Conservation (phyloP, 2,888 invertebrate genomes). For the Eupithecia tripunctaria region DNA sequence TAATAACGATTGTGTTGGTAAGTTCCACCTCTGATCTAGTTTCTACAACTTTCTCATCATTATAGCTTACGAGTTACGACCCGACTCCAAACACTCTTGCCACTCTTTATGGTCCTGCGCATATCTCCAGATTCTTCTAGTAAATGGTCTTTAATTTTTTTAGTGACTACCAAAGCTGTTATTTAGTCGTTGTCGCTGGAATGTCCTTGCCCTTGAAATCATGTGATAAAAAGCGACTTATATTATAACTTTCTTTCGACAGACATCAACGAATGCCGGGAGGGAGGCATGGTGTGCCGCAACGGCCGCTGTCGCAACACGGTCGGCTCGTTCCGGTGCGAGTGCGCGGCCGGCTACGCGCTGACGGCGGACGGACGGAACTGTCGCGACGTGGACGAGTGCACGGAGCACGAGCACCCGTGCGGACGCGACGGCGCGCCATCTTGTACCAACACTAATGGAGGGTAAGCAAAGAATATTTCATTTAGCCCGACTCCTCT, state of each 20-base stretch:
- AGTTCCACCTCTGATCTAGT: constrained; percentile 38
- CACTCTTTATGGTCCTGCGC: too few species aligned
- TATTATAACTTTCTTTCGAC: background rate
- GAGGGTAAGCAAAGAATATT: constrained; percentile 59
- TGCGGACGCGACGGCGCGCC: constrained; percentile 74
- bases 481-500: background rate
- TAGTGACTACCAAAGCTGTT: too few species aligned
- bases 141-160: background rate
- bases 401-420: constrained; percentile 82
- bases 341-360: constrained; percentile 91
- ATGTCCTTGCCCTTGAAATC: background rate
- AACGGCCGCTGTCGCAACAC: constrained; percentile 93
- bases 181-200: background rate
- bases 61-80: too few species aligned
- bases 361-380: constrained; percentile 90
- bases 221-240: background rate
- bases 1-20: constrained; percentile 91
- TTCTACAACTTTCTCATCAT: background rate
- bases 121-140: too few species aligned
- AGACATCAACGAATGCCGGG: constrained; percentile 93
- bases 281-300: constrained; percentile 93
- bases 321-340: constrained; percentile 91
- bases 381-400: constrained; percentile 92
- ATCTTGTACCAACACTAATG: constrained; percentile 77
- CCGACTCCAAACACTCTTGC: too few species aligned